phyloP scores from a whole-genome alignment of 2,888 invertebrate species.

The Osmoderma eremita region DNA sequence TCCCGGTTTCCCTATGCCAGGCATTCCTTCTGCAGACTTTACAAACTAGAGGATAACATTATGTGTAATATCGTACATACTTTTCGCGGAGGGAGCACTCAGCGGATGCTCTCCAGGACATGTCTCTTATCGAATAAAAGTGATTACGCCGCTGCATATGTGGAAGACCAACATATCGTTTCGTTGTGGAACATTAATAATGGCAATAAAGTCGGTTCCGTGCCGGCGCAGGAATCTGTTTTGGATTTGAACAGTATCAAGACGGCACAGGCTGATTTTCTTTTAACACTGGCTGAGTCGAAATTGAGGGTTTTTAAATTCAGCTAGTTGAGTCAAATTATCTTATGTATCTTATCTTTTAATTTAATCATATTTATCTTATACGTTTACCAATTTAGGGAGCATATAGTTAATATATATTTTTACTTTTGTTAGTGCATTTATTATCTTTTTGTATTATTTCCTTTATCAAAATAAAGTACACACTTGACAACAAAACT shows the following conservation, averaged over 20 bases:
- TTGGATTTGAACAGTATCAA: conserved; percentile 74
- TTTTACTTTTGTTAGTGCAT: too few species aligned
- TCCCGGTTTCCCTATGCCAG: conserved; percentile 66
- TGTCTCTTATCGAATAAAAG: conserved; percentile 69
- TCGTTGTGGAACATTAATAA: conserved; percentile 72
- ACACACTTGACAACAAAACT: too few species aligned
- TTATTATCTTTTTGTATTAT: too few species aligned
- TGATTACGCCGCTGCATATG: conserved; percentile 77
- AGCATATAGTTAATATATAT: too few species aligned
- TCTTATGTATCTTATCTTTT: too few species aligned
- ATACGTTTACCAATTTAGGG: too few species aligned
- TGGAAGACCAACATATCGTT: conserved; percentile 76
- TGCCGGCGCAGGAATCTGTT: conserved; percentile 74
- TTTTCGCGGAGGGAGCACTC: conserved; percentile 74
- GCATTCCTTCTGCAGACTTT: conserved; percentile 68
- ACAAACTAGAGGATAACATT: conserved; percentile 63
- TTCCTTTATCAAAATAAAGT: too few species aligned
- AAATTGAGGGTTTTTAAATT: conserved; percentile 74
- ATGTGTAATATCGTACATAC: conserved; percentile 69
- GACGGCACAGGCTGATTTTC: conserved; percentile 65
- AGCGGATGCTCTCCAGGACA: conserved; percentile 74
- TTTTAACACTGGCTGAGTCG: conserved; percentile 75
- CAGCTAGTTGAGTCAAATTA: neutral
- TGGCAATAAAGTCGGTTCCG: conserved; percentile 66
- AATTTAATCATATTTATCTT: too few species aligned